phyloP scores from a whole-genome alignment of 2,113 vertebrate species.

The Oncorhynchus nerka region DNA sequence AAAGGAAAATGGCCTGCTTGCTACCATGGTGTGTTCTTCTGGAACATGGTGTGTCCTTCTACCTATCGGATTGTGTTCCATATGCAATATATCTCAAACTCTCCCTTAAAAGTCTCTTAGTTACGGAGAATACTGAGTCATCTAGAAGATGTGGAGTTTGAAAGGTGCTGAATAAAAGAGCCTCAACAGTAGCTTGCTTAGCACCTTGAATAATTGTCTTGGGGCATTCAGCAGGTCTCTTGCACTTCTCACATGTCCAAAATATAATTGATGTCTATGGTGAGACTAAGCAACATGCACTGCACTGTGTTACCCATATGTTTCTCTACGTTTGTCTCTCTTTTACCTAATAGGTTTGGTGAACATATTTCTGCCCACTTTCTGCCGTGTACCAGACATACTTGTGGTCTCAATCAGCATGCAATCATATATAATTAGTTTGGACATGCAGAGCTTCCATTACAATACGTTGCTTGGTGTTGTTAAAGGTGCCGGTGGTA shows the following conservation, averaged over 20 bases:
- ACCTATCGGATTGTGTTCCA: not conserved
- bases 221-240: conserved; percentile 5
- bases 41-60: no score
- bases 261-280: conserved; percentile 17
- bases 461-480: conserved; percentile 18
- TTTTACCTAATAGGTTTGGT: not conserved
- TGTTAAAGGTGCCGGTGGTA: conserved; percentile 27
- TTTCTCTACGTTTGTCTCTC: not conserved
- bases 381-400: not conserved
- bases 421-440: conserved; percentile 5
- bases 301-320: conserved; percentile 2
- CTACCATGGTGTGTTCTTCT: not conserved
- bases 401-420: conserved; percentile 30
- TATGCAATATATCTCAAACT: not conserved
- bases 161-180: conserved; percentile 3
- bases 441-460: conserved; percentile 28
- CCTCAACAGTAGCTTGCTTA: conserved; percentile 9
- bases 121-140: not conserved
- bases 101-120: not conserved
- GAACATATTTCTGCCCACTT: not conserved
- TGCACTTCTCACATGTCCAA: conserved; percentile 6
- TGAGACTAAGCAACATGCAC: conserved; percentile 14
- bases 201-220: not conserved
- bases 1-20: not conserved
- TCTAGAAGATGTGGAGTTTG: not conserved